Conservation (phyloP, 1,140 invertebrate genomes). For the Eriocheir sinensis region DNA sequence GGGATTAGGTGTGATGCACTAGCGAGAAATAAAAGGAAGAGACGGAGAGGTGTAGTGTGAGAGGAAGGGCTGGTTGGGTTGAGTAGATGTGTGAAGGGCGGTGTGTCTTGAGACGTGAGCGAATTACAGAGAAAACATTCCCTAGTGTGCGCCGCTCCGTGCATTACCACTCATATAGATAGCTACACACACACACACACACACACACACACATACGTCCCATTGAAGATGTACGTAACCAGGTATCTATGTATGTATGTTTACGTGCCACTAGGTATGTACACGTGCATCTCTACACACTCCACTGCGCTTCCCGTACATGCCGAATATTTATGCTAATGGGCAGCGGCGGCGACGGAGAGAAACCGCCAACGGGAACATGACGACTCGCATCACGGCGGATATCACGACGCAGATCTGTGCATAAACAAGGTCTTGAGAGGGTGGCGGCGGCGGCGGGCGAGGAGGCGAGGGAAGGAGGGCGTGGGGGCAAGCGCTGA, state of each 20-base stretch:
- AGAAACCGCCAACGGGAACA: conserved; percentile 19
- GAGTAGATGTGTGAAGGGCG: background rate
- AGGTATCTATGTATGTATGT: background rate
- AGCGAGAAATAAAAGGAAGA: background rate
- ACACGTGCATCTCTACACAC: background rate
- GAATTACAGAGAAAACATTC: conserved; percentile 17
- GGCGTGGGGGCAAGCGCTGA: background rate
- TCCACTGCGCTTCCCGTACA: background rate
- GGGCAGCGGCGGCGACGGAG: background rate
- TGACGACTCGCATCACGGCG: conserved; percentile 37
- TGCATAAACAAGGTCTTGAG: conserved; percentile 48
- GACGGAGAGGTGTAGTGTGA: background rate
- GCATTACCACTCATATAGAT: conserved; percentile 63
- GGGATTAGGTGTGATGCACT: no score
- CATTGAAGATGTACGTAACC: no score
- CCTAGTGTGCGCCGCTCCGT: background rate
- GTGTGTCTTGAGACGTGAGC: conserved; percentile 16
- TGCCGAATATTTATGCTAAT: conserved; percentile 45
- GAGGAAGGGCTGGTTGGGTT: background rate
- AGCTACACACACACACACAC: conserved; percentile 31
- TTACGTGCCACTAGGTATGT: background rate
- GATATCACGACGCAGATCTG: conserved; percentile 60
- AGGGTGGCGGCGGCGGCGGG: background rate
- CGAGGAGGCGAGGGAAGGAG: conserved; percentile 55
- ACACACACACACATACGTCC: conserved; percentile 37